Conservation (phyloP, 2,113 vertebrate species). For the Actenoides lindsayi region DNA sequence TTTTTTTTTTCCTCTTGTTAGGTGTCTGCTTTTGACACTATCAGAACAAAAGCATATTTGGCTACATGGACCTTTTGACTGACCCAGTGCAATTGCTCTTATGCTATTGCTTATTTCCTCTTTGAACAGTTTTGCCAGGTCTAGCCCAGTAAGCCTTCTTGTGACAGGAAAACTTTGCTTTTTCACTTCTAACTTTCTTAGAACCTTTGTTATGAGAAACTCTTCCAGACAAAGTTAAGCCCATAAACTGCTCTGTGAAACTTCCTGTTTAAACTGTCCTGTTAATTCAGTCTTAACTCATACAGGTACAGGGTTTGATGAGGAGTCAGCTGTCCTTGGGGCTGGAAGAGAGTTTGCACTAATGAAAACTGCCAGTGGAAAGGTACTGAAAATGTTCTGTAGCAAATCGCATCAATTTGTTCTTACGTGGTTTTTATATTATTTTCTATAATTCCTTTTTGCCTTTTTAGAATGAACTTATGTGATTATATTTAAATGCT, state of each 20-base stretch:
- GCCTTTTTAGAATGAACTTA: not conserved
- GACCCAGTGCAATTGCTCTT: not conserved
- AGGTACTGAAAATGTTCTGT: conserved; percentile 78
- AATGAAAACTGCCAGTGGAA: conserved; percentile 97
- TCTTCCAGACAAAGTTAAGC: not conserved
- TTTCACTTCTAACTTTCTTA: not conserved
- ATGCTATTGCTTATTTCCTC: not conserved
- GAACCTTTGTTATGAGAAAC: not conserved
- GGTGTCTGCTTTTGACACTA: not conserved
- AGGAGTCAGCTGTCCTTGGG: conserved; percentile 94
- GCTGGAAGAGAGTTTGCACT: conserved; percentile 98
- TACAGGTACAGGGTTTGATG: conserved; percentile 97
- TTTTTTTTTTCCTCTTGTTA: not conserved
- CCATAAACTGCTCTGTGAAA: not conserved
- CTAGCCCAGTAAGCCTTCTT: not conserved
- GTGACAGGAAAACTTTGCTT: not conserved
- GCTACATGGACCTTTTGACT: not conserved
- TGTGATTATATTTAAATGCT: not conserved
- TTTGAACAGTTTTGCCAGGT: not conserved
- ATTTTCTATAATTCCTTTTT: not conserved
- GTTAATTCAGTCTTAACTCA: not conserved
- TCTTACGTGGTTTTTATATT: not conserved
- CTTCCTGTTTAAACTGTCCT: not conserved
- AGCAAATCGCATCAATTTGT: not conserved
- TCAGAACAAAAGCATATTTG: not conserved